phyloP scores from a whole-genome alignment of 2,797 vertebrate species.

The Pagetopsis macropterus region DNA sequence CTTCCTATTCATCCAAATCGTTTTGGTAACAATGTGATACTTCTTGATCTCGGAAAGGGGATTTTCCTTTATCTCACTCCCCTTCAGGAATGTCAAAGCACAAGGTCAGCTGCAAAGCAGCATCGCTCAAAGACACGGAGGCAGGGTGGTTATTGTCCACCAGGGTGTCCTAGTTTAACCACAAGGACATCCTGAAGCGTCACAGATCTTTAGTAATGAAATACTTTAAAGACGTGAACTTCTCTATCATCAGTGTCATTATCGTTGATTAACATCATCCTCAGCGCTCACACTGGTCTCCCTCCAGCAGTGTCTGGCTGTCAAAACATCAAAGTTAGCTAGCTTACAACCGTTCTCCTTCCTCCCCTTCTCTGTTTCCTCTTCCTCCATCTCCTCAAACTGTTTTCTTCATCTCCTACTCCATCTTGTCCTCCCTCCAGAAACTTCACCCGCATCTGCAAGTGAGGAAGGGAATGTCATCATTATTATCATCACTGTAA shows the following conservation, averaged over 20 bases:
- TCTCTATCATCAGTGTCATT: slow-evolving; percentile 63
- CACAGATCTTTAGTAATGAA: slow-evolving; percentile 41
- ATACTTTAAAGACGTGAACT: slow-evolving; percentile 48
- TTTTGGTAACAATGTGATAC: slow-evolving; percentile 6
- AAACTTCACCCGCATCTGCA: slow-evolving; percentile 45
- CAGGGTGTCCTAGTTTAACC: slow-evolving; percentile 32
- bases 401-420: slow-evolving; percentile 32
- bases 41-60: slow-evolving; percentile 2
- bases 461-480: slow-evolving; percentile 49
- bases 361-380: slow-evolving; percentile 38
- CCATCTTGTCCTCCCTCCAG: slow-evolving; percentile 27
- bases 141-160: slow-evolving; percentile 1
- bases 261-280: slow-evolving; percentile 60
- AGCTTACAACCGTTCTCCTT: slow-evolving; percentile 48
- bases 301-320: slow-evolving; percentile 63
- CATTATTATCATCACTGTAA: slow-evolving; percentile 56
- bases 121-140: slow-evolving; percentile 32
- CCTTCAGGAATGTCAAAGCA: slow-evolving; percentile 37
- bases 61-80: slow-evolving; percentile 2
- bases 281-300: slow-evolving; percentile 38
- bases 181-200: slow-evolving; percentile 25
- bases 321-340: slow-evolving; percentile 69
- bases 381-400: slow-evolving; percentile 43
- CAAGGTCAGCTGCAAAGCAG: not conserved
- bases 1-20: not conserved